Base-by-base conservation (phyloP, 2,888 invertebrate species). In the Gisinianus flammeolus region DNA sequence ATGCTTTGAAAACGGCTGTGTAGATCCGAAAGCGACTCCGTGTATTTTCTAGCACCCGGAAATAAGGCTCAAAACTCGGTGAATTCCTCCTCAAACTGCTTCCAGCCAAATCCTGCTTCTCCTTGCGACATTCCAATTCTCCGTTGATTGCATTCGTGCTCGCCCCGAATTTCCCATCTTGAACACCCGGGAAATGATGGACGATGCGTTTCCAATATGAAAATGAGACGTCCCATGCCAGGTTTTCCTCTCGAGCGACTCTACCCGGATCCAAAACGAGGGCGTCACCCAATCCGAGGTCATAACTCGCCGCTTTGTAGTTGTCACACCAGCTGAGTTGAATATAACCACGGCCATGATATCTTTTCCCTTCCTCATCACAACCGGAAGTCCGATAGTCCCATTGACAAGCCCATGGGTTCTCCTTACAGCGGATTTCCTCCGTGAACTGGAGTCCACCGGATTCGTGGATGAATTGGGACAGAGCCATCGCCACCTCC, bases 91-190 rank as follows among this genome's bases (percentile, higher is more conserved):
- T 58, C 4, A 6, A 10, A 58, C 19, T 24, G n/a, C 10, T 58
- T 58, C 58, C 58, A 12, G 28, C 28, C 12, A 24, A 62, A 69
- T 77, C 77, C 44, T 58, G 66, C 19, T 77, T 70, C 68, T 76
- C 68, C 8, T 73, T 67, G 24, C 73, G 69, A 58, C 77, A 77
- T 31, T 77, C 77, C n/a, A 16, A 16, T 24, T 70, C 73, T n/a
- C 80, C 79, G 66, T 80, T 80, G 30, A 80, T 80, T 2, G 77
- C 77, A 24, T 73, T 79, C 5, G 80, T 80, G 26, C 79, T 71
- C 5, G 30, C 6, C 1, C 80, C 80, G 70, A 80, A 80, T 67
- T 22, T 24, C 1, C 44, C 67, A 6, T 66, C 28, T 1, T 30
- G 2, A 5, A 30, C 67, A n/a, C 73, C 74, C 2, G 66, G 67